phyloP scores from a whole-genome alignment of 2,797 vertebrate genomes.

The Danio albolineatus region DNA sequence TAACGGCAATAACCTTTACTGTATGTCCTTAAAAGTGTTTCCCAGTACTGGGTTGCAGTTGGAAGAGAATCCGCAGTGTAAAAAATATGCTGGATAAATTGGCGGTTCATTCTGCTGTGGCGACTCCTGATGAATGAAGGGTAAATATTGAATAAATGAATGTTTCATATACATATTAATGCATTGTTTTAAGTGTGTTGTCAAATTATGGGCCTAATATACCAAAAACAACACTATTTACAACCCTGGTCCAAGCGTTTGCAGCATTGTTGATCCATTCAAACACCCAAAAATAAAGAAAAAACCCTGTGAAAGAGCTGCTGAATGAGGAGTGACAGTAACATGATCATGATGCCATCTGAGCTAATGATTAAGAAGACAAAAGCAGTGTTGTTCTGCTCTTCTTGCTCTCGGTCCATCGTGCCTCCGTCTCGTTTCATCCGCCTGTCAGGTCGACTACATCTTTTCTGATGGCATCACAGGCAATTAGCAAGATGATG shows the following conservation, averaged over 20 bases:
- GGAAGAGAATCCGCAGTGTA: too few species aligned
- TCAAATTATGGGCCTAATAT: background rate
- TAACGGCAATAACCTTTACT: too few species aligned
- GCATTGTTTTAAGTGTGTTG: background rate
- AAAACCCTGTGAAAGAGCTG: too few species aligned
- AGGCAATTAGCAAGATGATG: slow-evolving; percentile 87
- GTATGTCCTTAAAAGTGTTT: too few species aligned
- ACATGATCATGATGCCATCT: slow-evolving; percentile 5
- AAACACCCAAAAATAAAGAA: background rate
- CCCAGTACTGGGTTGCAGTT: too few species aligned
- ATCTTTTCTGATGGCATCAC: slow-evolving; percentile 84
- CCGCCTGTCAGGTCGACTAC: slow-evolving; percentile 83
- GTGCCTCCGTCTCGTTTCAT: slow-evolving; percentile 78
- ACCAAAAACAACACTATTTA: background rate
- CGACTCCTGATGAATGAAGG: too few species aligned
- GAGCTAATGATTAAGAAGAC: slow-evolving; percentile 33
- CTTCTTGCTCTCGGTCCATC: slow-evolving; percentile 26
- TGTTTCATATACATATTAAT: background rate
- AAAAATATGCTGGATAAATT: too few species aligned
- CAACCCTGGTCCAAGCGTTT: background rate
- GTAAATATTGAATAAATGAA: too few species aligned
- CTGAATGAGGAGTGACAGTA: slow-evolving; percentile 4
- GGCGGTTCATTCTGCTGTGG: too few species aligned
- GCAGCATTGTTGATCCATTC: background rate
- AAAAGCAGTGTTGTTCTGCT: slow-evolving; percentile 19